Evolutionary conservation across 2,797 vertebrate genomes (phyloP), one percentile per base, ranked within the genome.

Genomic region (Enteromius unitaeniatus): DNA sequence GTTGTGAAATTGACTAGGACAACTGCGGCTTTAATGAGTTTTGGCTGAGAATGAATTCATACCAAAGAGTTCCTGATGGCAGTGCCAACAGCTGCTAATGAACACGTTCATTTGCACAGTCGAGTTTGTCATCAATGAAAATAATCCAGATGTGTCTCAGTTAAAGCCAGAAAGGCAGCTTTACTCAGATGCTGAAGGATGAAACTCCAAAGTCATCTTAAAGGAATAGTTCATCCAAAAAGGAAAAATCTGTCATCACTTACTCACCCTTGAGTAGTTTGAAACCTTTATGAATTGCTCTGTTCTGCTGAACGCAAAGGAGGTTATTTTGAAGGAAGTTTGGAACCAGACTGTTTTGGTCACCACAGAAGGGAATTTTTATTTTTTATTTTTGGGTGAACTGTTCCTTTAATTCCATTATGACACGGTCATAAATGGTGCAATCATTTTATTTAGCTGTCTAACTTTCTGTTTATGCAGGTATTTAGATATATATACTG

Each of bases 41-140:
- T 74, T 49, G 79, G 14, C 53, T 49, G 55, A 15, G 58, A 73
- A 62, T 81, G 19, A 23, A 74, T 81, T 81, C 55, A 74, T 19
- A 72, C 45, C 14, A 19, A 60, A 73, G 69, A 73, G 40, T n/a
- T 81, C 79, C 69, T 64, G 69, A 64, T 51, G 79, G 55, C 42
- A 49, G 55, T 74, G 79, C 69, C 69, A 49, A 49, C 53, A 49
- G 69, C 69, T 49, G 40, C 42, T 37, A 47, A 49, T 73, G 55
- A 74, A 73, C 40, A 64, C 15, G 28, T 34, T 28, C n/a, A 65
- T 73, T 84, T 84, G 86, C 67, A 84, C 28, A 62, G 82, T 73
- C 11, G 85, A 84, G 73, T 82, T 64, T 74, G 28, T 78, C 62
- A 23, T 82, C 47, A n/a, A 21, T 76, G 31, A 60, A 37, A 31